Evolutionary conservation across 2,113 vertebrate species (phyloP).

Genomic region (Stegastes partitus): DNA sequence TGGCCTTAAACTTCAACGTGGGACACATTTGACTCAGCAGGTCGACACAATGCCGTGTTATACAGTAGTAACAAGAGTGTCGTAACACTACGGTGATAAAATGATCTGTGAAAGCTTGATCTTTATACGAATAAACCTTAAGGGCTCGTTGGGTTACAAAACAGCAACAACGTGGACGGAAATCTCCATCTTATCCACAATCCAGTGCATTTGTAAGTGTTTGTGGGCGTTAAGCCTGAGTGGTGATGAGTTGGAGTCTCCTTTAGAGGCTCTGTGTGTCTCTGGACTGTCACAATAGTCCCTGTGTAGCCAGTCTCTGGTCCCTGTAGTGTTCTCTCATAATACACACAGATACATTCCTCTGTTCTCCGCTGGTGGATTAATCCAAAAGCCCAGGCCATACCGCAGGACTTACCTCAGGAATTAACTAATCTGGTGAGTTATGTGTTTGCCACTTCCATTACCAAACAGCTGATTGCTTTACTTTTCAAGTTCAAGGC

Average conservation of each 20-base stretch:
- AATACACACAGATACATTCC: slow-evolving; percentile 72
- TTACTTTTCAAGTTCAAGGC: slow-evolving; percentile 38
- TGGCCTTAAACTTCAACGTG: slow-evolving; percentile 62
- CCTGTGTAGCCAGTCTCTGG: slow-evolving; percentile 33
- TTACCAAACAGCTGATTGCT: slow-evolving; percentile 68
- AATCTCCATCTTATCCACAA: slow-evolving; percentile 33
- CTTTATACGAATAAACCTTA: slow-evolving; percentile 49
- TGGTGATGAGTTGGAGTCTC: slow-evolving; percentile 40
- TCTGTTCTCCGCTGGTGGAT: slow-evolving; percentile 58
- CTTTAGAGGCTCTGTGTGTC: slow-evolving; percentile 37
- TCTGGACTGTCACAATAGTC: slow-evolving; percentile 42
- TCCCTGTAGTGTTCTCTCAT: slow-evolving; percentile 49
- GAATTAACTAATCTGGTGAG: slow-evolving; percentile 79
- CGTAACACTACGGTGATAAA: slow-evolving; percentile 50
- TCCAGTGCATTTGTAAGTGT: slow-evolving; percentile 63
- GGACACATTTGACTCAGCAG: slow-evolving; percentile 58
- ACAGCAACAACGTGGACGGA: slow-evolving; percentile 29
- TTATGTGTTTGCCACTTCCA: slow-evolving; percentile 75
- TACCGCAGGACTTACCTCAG: slow-evolving; percentile 76
- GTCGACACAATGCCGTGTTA: slow-evolving; percentile 42
- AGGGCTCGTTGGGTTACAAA: slow-evolving; percentile 56
- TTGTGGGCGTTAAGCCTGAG: slow-evolving; percentile 53
- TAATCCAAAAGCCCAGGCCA: slow-evolving; percentile 80
- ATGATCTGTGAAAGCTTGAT: slow-evolving; percentile 34
- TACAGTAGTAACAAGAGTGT: slow-evolving; percentile 43